Evolutionary conservation across 2,797 vertebrate genomes (phyloP).

Genomic region (Tinamus major): DNA sequence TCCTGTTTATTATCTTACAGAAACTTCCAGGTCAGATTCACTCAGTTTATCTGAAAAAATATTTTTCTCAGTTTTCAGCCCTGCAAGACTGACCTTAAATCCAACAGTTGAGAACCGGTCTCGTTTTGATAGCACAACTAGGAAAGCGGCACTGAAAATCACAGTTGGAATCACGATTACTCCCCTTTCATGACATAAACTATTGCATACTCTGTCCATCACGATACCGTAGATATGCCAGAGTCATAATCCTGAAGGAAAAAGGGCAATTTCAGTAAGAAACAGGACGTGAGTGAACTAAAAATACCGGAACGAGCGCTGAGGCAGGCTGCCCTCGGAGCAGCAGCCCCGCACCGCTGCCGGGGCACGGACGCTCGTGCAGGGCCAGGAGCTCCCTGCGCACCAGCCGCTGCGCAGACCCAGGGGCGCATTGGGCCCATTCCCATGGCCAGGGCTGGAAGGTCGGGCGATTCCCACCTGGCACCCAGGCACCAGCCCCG

Average conservation of each 20-base stretch:
- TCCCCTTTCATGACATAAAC: not conserved
- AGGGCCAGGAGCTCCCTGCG: not conserved
- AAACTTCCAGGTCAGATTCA: not conserved
- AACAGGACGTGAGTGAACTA: not conserved
- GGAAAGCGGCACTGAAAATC: not conserved
- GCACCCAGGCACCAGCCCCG: not conserved
- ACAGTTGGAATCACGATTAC: not conserved
- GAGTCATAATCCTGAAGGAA: not conserved
- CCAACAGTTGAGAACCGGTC: not conserved
- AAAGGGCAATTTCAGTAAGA: not conserved
- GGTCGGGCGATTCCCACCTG: not conserved
- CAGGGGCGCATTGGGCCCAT: not conserved
- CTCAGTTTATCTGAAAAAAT: not conserved
- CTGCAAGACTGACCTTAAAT: not conserved
- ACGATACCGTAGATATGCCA: not conserved
- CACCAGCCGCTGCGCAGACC: not conserved
- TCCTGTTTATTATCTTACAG: constrained; percentile 1
- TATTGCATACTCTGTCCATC: not conserved
- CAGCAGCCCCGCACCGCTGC: rapidly evolving
- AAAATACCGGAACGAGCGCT: not conserved
- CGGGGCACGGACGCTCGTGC: not conserved
- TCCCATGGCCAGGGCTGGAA: not conserved
- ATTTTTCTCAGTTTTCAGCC: not conserved
- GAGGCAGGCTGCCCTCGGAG: not conserved
- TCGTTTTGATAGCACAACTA: not conserved